These are phyloP conservation scores for Geopemphigus sp. DNA, from an alignment of 1,140 invertebrate species.

Conservation along the genomic window DNA sequence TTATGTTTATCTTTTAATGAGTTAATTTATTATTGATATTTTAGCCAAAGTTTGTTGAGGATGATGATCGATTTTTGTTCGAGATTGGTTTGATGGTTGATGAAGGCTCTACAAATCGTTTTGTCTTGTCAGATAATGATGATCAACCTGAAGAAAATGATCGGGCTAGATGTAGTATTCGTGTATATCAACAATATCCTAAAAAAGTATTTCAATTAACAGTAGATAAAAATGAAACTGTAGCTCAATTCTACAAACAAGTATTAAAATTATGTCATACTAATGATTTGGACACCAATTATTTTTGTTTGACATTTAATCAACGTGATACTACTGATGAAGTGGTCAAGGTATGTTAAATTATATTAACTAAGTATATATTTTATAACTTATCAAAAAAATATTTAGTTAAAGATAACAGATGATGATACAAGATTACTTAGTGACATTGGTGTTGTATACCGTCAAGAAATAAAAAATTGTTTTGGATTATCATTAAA, in stretches of 20 bases:
- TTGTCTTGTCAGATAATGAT: conserved; percentile 27
- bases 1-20: background rate
- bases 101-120: conserved; percentile 34
- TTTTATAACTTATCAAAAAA: background rate
- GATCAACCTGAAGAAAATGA: background rate
- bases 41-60: background rate
- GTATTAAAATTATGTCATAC: conserved; percentile 28
- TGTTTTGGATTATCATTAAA: conserved; percentile 27
- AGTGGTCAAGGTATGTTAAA: conserved; percentile 22
- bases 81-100: conserved; percentile 38
- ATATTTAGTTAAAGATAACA: conserved; percentile 19
- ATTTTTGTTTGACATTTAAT: conserved; percentile 35
- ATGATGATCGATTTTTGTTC: conserved; percentile 20
- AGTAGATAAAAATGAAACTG: conserved; percentile 29
- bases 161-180: conserved; percentile 17
- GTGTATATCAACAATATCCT: background rate
- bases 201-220: background rate
- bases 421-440: conserved; percentile 40
- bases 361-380: background rate
- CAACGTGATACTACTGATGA: background rate
- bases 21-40: conserved; percentile 1
- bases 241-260: conserved; percentile 1
- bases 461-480: conserved; percentile 10
- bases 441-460: conserved; percentile 26
- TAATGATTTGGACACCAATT: conserved; percentile 2